Conservation (phyloP, 2,888 invertebrate species). For the Tinea trinotella region DNA sequence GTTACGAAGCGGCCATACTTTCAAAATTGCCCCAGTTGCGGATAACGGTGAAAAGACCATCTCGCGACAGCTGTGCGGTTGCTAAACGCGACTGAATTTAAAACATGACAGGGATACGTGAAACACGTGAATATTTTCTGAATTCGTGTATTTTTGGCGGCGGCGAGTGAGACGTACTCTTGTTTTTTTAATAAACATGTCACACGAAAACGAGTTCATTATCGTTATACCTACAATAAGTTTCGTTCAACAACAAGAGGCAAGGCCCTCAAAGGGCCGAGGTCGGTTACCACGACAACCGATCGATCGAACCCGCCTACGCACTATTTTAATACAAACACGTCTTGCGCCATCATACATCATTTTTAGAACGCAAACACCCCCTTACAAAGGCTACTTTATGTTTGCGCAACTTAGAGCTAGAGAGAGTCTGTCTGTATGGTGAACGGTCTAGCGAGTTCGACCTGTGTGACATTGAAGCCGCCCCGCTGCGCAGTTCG, state of each 20-base stretch:
- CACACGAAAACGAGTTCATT: not conserved
- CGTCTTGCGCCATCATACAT: conserved; percentile 12
- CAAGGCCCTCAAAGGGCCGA: conserved; percentile 16
- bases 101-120: not conserved
- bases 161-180: not conserved
- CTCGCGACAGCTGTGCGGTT: conserved; percentile 50
- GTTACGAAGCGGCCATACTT: conserved; percentile 40
- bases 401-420: not conserved
- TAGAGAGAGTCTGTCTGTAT: not conserved
- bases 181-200: conserved; percentile 3
- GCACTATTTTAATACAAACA: conserved; percentile 22
- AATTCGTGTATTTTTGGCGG: not conserved
- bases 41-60: conserved; percentile 60
- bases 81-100: not conserved
- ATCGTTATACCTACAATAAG: not conserved
- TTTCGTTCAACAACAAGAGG: conserved; percentile 15
- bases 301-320: conserved; percentile 20
- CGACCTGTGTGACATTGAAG: conserved; percentile 17
- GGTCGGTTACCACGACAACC: conserved; percentile 16
- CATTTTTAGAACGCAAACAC: conserved; percentile 6
- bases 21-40: conserved; percentile 69
- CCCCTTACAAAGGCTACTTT: not conserved
- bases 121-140: not conserved
- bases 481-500: conserved; percentile 8
- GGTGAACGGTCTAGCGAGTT: not conserved